These are phyloP conservation scores for Congeria kusceri DNA, from an alignment of 2,888 invertebrate genomes.

Conservation along the genomic window DNA sequence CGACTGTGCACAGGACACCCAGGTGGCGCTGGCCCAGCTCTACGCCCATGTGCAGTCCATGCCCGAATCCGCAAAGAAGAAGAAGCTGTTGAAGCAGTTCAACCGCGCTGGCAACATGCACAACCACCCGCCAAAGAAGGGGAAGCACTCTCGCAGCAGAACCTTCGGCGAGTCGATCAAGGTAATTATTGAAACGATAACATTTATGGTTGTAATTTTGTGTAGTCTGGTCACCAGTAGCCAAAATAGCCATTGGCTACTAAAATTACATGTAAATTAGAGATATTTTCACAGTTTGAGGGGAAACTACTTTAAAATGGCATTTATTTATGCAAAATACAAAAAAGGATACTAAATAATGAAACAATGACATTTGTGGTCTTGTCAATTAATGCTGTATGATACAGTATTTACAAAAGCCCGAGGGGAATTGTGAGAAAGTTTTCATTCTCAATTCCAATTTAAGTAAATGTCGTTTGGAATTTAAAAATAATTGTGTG, in stretches of 20 bases:
- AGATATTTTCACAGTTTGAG: too few relatives aligned
- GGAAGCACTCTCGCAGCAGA: constrained; percentile 74
- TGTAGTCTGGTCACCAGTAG: constrained; percentile 68
- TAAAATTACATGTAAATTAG: too few relatives aligned
- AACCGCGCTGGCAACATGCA: constrained; percentile 63
- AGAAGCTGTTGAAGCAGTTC: constrained; percentile 81
- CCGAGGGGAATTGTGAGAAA: too few relatives aligned
- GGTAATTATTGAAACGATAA: constrained; percentile 49
- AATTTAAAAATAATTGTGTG: too few relatives aligned
- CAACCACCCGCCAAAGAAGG: constrained; percentile 46
- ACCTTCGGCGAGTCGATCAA: constrained; percentile 77
- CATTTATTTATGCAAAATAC: constrained; percentile 91
- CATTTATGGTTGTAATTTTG: not conserved
- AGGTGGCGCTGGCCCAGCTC: constrained; percentile 89
- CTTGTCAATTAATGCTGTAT: too few relatives aligned
- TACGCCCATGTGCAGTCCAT: constrained; percentile 94
- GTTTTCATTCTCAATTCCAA: constrained; percentile 94
- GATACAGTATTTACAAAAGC: too few relatives aligned
- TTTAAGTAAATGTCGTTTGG: too few relatives aligned
- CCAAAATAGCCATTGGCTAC: constrained; percentile 84
- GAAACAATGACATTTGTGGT: too few relatives aligned
- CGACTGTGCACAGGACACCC: constrained; percentile 86
- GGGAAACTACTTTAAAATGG: constrained; percentile 87
- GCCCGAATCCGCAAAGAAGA: constrained; percentile 95
- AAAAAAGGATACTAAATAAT: constrained; percentile 90